These are phyloP conservation scores for Schizaphis graminum DNA, from an alignment of 2,888 invertebrate genomes.

Conservation along the genomic window DNA sequence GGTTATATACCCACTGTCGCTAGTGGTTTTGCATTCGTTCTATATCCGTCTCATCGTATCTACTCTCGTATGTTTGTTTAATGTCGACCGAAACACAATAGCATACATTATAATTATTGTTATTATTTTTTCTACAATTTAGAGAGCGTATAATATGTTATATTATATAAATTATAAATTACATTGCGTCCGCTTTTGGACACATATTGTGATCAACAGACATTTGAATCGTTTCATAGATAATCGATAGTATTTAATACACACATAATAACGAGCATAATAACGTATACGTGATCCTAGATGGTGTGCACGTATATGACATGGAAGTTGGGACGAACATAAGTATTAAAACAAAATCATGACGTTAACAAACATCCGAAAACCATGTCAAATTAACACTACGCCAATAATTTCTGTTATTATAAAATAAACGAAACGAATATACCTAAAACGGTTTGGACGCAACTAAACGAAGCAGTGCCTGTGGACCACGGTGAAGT, in stretches of 20 bases:
- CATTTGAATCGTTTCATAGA: neutral
- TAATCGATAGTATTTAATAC: neutral
- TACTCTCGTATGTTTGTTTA: conserved; percentile 20
- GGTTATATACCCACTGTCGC: neutral
- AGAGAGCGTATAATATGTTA: neutral
- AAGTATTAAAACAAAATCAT: neutral
- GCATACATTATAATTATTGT: conserved; percentile 7
- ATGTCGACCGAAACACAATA: conserved; percentile 25
- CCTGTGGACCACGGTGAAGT: neutral
- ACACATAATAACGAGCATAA: neutral
- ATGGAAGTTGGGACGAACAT: too few species aligned
- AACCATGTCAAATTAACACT: neutral
- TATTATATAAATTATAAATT: neutral
- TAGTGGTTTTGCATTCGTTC: conserved; percentile 13
- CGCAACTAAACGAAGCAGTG: neutral
- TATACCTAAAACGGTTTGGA: neutral
- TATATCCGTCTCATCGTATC: conserved; percentile 15
- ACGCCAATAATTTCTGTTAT: neutral
- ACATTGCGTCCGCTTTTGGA: neutral
- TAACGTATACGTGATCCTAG: neutral
- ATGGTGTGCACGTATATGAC: neutral
- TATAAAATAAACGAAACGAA: neutral
- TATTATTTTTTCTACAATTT: conserved; percentile 23
- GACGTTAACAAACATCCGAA: neutral
- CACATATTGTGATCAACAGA: neutral